Percentiles rank a stretch among this genome's conserved stretches.
Evolutionary conservation across 2,113 vertebrate species (phyloP).

Genomic region (Channa maculata): DNA sequence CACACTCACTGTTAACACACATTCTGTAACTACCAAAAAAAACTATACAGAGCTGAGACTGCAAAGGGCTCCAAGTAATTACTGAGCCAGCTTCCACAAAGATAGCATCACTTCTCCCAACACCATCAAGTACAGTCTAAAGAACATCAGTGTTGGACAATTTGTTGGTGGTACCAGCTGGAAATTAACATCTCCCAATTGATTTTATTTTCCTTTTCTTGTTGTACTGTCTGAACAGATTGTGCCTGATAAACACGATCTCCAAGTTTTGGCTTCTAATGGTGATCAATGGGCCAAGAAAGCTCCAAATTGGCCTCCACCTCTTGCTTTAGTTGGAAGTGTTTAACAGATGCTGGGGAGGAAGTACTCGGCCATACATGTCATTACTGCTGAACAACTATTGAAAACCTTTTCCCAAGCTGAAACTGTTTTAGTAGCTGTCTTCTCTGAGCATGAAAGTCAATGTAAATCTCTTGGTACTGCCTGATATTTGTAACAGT

Average conservation of each 20-base stretch:
- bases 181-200: constrained; percentile 53
- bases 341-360: constrained; percentile 55
- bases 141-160: constrained; percentile 23
- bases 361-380: constrained; percentile 8
- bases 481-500: constrained; percentile 31
- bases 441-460: constrained; percentile 2
- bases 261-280: constrained; percentile 34
- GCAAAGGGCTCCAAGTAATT: constrained; percentile 9
- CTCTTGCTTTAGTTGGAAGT: constrained; percentile 42
- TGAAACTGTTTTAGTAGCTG: constrained; percentile 24
- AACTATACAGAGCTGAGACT: constrained; percentile 25
- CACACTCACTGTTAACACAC: constrained; percentile 1
- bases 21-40: constrained; percentile 8
- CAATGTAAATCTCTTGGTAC: constrained; percentile 16
- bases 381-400: constrained; percentile 29
- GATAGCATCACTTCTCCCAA: constrained; percentile 15
- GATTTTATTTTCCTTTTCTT: constrained; percentile 46
- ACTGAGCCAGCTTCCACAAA: constrained; percentile 16
- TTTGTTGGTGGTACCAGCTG: constrained; percentile 34
- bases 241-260: constrained; percentile 34
- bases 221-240: constrained; percentile 41
- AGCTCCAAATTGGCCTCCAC: constrained; percentile 19
- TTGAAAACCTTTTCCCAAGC: constrained; percentile 33
- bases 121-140: constrained; percentile 8
- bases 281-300: constrained; percentile 53